A percentile compares a stretch with the other conserved stretches of the same genome.
Conservation (phyloP, 2,797 vertebrate species). For the Agapornis canus region DNA sequence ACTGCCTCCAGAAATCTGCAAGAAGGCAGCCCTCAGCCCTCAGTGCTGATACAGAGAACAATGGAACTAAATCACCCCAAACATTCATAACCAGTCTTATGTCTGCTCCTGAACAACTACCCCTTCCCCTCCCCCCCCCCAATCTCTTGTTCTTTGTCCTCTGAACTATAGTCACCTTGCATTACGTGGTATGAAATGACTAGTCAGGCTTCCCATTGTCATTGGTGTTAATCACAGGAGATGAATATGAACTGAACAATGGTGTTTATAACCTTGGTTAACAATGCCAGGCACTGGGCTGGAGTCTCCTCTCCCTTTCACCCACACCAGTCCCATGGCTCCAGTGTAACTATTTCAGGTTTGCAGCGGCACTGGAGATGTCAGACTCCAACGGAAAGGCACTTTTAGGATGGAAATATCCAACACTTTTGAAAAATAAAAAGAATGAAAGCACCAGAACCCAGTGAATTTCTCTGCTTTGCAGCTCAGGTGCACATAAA, state of each 20-base stretch:
- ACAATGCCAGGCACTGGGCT: not conserved
- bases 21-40: not conserved
- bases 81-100: slow-evolving; percentile 26
- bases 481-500: not conserved
- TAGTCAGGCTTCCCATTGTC: slow-evolving; percentile 27
- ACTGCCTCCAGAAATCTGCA: not conserved
- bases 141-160: slow-evolving; percentile 18
- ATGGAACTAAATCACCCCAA: not conserved
- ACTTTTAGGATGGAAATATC: not conserved
- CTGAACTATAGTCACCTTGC: slow-evolving; percentile 49
- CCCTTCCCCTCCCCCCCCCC: not conserved
- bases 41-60: not conserved
- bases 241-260: slow-evolving; percentile 13
- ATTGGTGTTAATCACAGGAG: not conserved
- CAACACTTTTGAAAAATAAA: not conserved
- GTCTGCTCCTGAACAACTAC: not conserved
- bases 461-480: not conserved
- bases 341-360: not conserved
- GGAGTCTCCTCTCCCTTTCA: not conserved
- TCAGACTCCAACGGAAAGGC: not conserved
- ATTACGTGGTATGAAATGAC: slow-evolving; percentile 44
- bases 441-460: not conserved
- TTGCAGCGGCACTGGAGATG: not conserved
- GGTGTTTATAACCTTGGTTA: slow-evolving; percentile 15
- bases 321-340: not conserved